Evolutionary conservation across 2,888 invertebrate species (phyloP).

Genomic region (Hybos culiciformis): DNA sequence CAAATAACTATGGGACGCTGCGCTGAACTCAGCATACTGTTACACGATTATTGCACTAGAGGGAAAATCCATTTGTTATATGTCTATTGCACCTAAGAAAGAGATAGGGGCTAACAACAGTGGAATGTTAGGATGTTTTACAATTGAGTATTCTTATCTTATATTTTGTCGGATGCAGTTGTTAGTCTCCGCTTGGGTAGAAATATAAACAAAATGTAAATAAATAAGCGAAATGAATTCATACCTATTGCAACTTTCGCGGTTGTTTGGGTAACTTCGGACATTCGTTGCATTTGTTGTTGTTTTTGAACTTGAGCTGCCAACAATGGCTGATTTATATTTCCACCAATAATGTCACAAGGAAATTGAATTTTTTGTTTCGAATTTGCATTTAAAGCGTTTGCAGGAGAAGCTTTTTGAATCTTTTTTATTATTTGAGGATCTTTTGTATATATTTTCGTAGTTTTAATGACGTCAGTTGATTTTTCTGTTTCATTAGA

Average conservation of each 20-base stretch:
- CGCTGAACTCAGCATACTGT: neutral
- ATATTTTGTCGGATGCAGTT: neutral
- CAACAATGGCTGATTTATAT: neutral
- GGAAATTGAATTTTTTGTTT: no score
- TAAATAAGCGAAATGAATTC: neutral
- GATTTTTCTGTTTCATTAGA: neutral
- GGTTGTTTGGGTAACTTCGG: constrained; percentile 46
- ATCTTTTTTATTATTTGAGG: neutral
- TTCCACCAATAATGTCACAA: neutral
- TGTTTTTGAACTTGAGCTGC: no score
- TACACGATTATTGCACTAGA: no score
- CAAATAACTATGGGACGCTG: neutral
- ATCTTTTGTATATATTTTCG: neutral
- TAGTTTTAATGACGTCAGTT: neutral
- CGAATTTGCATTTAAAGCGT: neutral
- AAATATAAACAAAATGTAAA: neutral
- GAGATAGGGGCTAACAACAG: neutral
- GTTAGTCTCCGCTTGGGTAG: neutral
- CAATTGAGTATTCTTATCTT: neutral
- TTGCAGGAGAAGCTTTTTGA: neutral
- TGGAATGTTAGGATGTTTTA: no score
- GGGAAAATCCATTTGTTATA: neutral
- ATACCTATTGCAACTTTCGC: constrained; percentile 35
- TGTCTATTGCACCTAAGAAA: neutral
- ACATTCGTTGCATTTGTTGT: constrained; percentile 15